Base-by-base conservation (phyloP, 2,888 invertebrate genomes). In the Morpho deidamia region DNA sequence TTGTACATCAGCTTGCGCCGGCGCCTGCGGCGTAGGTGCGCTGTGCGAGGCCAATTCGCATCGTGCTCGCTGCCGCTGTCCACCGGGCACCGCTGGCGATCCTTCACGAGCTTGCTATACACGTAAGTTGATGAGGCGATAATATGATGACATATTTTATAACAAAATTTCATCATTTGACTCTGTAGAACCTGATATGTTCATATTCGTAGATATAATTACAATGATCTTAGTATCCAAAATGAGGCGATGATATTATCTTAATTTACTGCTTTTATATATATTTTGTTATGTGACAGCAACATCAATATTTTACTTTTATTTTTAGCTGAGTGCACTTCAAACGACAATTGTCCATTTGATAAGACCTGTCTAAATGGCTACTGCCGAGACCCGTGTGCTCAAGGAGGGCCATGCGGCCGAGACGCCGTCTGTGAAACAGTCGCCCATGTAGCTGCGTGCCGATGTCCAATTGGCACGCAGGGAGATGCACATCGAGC, bases 71-170 rank as follows among this genome's bases (percentile, higher is more conserved):
- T 97, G 97, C 78, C 92, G 92, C 69, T 97, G 97, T 76, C 95
- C 95, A 11, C 92, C 94, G 46, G 95, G 95, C 60, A 96, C 95
- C 87, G 96, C 95, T 49, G 97, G 97, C 58, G 95, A 97, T 80
- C 97, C 97, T 35, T 94, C 96, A 79, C 83, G 93, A 14, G 92
- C 93, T 61, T 97, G 97, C 72, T 96, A 95, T 75, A 95, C 94
- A 91, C 96, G 97, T 97, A 91, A 93, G 93, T 87, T 8, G 23
- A 23, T 23, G 23, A 23, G 23, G 23, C 23, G 5, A 23, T 23
- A 23, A 5, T 44, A 51, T 7, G n/a, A 41, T 5, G 11, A 38
- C 8, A 23, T 51, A 37, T 7, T 38, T 2, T 7, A 32, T 51
- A 40, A 34, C 11, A 8, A 11, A 11, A 40, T 3, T 37, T 37